Conservation (phyloP, 2,113 vertebrate genomes). For the Anolis sagrei region DNA sequence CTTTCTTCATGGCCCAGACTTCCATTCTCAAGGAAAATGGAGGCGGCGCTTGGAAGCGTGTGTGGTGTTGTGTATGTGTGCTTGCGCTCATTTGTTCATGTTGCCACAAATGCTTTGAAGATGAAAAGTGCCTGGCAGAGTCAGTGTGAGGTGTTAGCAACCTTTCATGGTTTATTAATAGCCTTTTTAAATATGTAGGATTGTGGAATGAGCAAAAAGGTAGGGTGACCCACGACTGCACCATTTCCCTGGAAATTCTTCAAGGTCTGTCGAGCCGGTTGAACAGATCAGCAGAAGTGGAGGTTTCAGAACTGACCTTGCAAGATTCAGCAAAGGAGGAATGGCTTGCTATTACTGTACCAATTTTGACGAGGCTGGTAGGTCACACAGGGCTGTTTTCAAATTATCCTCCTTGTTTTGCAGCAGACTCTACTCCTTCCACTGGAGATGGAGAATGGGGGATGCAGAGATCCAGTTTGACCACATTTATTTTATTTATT, state of each 20-base stretch:
- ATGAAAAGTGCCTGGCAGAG: constrained; percentile 60
- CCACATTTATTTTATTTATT: too few relatives aligned
- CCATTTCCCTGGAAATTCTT: constrained; percentile 11
- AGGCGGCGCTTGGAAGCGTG: not conserved
- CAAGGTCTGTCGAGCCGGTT: fast-evolving
- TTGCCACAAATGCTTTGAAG: constrained; percentile 57
- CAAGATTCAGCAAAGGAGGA: constrained; percentile 34
- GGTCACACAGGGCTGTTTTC: not conserved
- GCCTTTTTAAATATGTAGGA: constrained; percentile 46
- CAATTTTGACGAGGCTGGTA: not conserved
- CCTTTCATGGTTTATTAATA: constrained; percentile 70
- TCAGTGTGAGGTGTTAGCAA: constrained; percentile 30
- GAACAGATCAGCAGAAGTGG: fast-evolving
- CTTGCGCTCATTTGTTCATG: constrained; percentile 52
- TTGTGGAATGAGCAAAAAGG: constrained; percentile 3
- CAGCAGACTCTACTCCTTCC: not conserved
- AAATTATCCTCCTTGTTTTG: not conserved
- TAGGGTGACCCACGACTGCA: fast-evolving
- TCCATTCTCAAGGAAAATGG: not conserved
- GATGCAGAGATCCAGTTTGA: too few relatives aligned
- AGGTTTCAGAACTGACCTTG: not conserved
- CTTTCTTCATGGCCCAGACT: not conserved
- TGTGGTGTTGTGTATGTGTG: not conserved
- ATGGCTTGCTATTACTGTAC: not conserved
- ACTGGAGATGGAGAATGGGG: too few relatives aligned